These are phyloP conservation scores for human (Homo sapiens) DNA, from an alignment of 2,113 vertebrate genomes.

Conservation along the genomic window DNA sequence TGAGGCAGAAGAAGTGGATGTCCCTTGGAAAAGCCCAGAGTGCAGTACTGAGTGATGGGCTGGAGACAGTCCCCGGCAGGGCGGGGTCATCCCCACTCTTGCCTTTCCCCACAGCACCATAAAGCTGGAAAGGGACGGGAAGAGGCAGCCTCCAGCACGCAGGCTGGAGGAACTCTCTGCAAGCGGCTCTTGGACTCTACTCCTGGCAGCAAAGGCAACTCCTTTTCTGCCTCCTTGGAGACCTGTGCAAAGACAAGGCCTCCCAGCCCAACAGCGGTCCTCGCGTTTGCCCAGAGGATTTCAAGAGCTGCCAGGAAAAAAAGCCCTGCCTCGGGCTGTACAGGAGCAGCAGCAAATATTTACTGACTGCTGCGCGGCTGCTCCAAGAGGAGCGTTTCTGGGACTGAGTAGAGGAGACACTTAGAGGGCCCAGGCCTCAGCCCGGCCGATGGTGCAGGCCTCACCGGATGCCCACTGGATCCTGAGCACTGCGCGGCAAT, in stretches of 20 bases:
- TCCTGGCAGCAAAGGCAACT: neutral
- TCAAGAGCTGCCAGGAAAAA: neutral
- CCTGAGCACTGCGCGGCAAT: too few species aligned
- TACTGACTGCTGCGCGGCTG: neutral
- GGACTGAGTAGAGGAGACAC: neutral
- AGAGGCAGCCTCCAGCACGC: neutral
- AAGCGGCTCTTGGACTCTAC: neutral
- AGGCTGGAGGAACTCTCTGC: neutral
- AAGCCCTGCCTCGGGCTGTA: neutral
- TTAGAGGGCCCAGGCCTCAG: neutral
- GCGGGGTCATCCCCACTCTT: neutral
- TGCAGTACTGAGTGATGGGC: neutral
- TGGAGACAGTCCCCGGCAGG: neutral
- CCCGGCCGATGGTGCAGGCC: accelerated
- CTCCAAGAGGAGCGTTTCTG: neutral
- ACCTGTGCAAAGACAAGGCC: neutral
- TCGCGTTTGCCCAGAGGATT: neutral
- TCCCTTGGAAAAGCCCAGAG: neutral
- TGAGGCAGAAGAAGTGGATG: neutral
- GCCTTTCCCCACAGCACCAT: accelerated
- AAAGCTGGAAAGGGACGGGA: neutral
- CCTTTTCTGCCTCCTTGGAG: neutral
- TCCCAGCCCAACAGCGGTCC: neutral
- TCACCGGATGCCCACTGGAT: neutral
- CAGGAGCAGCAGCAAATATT: neutral